phyloP scores from a whole-genome alignment of 1,140 invertebrate species.

The Pentalonia nigronervosa region DNA sequence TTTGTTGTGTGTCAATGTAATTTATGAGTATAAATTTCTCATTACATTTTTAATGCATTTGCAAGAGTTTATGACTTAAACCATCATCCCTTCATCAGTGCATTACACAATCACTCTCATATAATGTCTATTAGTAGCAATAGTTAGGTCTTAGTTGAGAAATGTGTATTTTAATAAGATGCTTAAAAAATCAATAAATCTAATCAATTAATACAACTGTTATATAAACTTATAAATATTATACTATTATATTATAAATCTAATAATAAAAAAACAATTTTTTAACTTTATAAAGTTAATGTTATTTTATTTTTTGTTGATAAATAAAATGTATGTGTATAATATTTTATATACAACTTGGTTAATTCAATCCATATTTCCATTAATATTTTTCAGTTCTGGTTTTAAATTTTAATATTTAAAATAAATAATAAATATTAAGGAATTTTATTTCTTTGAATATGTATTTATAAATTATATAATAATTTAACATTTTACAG shows the following conservation, averaged over 20 bases:
- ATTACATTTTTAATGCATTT: not conserved
- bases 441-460: not conserved
- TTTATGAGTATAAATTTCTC: not conserved
- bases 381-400: too few species aligned
- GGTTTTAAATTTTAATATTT: too few species aligned
- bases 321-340: not conserved
- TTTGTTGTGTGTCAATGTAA: not conserved
- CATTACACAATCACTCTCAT: not conserved
- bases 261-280: too few species aligned
- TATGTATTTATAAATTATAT: not conserved
- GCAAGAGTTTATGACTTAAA: not conserved
- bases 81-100: not conserved
- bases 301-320: not conserved
- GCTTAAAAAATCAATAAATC: not conserved
- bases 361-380: too few species aligned
- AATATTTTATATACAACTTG: too few species aligned
- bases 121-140: not conserved
- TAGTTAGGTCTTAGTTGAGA: not conserved
- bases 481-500: conserved; percentile 59
- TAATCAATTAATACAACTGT: not conserved
- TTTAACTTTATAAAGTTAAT: not conserved
- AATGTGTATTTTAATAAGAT: not conserved
- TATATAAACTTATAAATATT: not conserved
- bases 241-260: not conserved
- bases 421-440: not conserved